Base-by-base conservation (phyloP, 2,113 vertebrate species). In the Polypterus senegalus region DNA sequence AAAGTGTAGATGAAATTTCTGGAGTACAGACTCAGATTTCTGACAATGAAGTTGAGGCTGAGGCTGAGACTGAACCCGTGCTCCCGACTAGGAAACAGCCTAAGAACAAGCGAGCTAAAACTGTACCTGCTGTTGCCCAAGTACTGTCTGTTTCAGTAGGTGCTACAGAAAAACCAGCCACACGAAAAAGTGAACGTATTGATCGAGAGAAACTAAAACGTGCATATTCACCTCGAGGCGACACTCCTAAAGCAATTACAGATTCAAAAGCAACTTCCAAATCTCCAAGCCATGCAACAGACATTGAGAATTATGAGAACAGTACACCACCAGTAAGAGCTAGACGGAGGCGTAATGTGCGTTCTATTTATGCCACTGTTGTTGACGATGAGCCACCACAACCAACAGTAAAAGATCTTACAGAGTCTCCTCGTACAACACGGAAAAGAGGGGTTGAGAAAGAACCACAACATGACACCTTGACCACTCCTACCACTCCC, bases 111-210 rank as follows among this genome's bases (percentile, higher is more conserved):
- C 91, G 92, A 8, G 81, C 87, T 61, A 97, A 92, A 77, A 78
- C 82, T 3, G 73, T 88, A 0, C 69, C 83, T 5, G 64, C 88
- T 47, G 66, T 73, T 3, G 76, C 88, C 53, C 88, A 86, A 69
- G 75, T 81, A 2, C 73, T 83, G 0, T 67, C 79, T 64, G 57
- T 73, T 56, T 68, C 77, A 6, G 68, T 73, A 43, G 76, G 63
- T 0, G 47, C 77, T 1, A 52, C 62, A 1, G 91, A 94, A 73
- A 98, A 95, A 71, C 91, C 94, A 0, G 90, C 89, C 70, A 97
- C 89, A 0, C 86, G 96, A 59, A 99, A 97, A 73, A 98, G 96
- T 0, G 94, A 97, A 76, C 81, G 96, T 48, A 98, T 99, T 70
- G 96, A 97, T 75, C 83, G 80, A 57, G 96, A 97, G 61, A 98